These are phyloP conservation scores for Hedychridium roseum DNA, from an alignment of 2,888 invertebrate genomes.

Conservation along the genomic window DNA sequence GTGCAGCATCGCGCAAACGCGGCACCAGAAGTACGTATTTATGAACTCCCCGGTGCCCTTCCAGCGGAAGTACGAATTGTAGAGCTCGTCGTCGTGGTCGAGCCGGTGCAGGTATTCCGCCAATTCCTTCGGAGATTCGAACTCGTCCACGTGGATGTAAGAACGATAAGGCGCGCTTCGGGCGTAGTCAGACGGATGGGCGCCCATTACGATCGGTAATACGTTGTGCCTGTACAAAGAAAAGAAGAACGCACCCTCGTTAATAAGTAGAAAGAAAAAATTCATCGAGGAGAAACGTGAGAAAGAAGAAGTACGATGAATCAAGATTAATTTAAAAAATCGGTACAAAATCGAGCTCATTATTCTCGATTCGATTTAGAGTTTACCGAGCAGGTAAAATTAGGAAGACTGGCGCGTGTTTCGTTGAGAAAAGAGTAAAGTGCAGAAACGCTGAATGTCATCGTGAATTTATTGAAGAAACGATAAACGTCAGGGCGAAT, in stretches of 20 bases:
- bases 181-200: conserved; percentile 89
- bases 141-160: conserved; percentile 96
- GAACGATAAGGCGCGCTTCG: conserved; percentile 88
- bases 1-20: conserved; percentile 86
- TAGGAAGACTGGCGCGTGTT: too few relatives aligned
- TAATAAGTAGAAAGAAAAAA: background rate
- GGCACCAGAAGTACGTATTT: conserved; percentile 94
- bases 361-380: too few relatives aligned
- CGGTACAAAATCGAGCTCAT: too few relatives aligned
- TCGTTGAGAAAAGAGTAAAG: too few relatives aligned
- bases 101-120: conserved; percentile 86
- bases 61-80: conserved; percentile 95
- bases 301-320: too few relatives aligned
- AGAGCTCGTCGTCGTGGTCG: conserved; percentile 86
- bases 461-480: too few relatives aligned
- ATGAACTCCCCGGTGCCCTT: conserved; percentile 95
- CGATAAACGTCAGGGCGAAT: too few relatives aligned
- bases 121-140: conserved; percentile 84
- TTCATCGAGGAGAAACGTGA: conserved; percentile 10
- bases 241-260: background rate
- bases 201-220: conserved; percentile 96
- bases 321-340: background rate
- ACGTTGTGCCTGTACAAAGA: conserved; percentile 73
- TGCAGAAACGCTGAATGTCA: too few relatives aligned
- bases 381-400: too few relatives aligned